phyloP scores from a whole-genome alignment of 1,140 invertebrate species.

The Dendrolimus punctatus region DNA sequence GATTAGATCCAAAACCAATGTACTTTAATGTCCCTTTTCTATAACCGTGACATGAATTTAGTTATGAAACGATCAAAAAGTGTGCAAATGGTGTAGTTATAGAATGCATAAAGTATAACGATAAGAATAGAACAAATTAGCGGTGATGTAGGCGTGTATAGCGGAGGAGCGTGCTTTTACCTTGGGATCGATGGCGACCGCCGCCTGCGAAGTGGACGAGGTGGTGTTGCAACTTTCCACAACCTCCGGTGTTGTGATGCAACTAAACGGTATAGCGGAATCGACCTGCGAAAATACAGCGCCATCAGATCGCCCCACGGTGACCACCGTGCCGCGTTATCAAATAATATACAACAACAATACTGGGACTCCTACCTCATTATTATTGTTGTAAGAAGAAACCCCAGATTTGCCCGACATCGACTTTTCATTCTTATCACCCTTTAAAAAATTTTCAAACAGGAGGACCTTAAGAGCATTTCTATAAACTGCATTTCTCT shows the following conservation, averaged over 20 bases:
- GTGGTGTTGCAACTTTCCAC: constrained; percentile 58
- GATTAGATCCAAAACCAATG: too few species aligned
- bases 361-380: constrained; percentile 42
- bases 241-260: constrained; percentile 65
- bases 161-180: constrained; percentile 27
- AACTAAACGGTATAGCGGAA: constrained; percentile 63
- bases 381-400: constrained; percentile 12
- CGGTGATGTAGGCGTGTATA: not conserved
- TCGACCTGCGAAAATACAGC: constrained; percentile 45
- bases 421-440: constrained; percentile 23
- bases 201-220: constrained; percentile 35
- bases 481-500: constrained; percentile 30
- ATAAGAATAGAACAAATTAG: too few species aligned
- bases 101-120: too few species aligned
- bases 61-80: constrained; percentile 12
- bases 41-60: too few species aligned
- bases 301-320: constrained; percentile 6
- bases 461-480: constrained; percentile 37
- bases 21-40: too few species aligned
- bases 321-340: not conserved
- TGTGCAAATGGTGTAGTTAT: constrained; percentile 34
- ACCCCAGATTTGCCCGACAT: constrained; percentile 12
- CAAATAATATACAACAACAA: constrained; percentile 6
- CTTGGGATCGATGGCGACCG: constrained; percentile 53
- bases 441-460: constrained; percentile 32